Evolutionary conservation across 2,113 vertebrate species (phyloP).

Genomic region (Thermophis baileyi): DNA sequence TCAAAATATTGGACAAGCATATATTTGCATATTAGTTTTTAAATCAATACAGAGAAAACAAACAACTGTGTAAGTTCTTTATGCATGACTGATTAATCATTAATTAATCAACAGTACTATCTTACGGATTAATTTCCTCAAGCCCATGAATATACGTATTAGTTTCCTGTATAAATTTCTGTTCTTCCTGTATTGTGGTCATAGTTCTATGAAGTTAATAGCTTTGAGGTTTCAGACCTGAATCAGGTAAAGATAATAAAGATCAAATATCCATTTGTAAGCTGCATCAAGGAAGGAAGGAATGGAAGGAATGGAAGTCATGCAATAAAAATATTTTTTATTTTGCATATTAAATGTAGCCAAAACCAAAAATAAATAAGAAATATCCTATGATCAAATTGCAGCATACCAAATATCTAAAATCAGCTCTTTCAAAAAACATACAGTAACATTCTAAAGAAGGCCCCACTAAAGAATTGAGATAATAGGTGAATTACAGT

Average conservation of each 20-base stretch:
- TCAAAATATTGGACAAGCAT: neutral
- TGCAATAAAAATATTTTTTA: neutral
- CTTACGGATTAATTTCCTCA: slow-evolving; percentile 45
- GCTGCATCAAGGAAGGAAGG: neutral
- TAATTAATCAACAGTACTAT: slow-evolving; percentile 49
- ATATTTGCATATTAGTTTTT: neutral
- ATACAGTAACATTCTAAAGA: neutral
- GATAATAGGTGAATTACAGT: neutral
- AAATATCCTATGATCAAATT: no score
- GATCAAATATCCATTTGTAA: neutral
- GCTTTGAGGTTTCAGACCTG: neutral
- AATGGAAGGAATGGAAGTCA: neutral
- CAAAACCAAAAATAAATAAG: neutral
- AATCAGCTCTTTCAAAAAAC: neutral
- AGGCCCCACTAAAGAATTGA: neutral
- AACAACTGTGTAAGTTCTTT: slow-evolving; percentile 11
- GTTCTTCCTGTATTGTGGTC: slow-evolving; percentile 30
- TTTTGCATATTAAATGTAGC: neutral
- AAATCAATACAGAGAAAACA: slow-evolving; percentile 24
- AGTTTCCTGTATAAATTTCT: slow-evolving; percentile 44
- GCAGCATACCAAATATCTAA: neutral
- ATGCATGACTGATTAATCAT: slow-evolving; percentile 55
- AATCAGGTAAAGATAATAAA: neutral
- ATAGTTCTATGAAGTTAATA: neutral
- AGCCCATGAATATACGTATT: slow-evolving; percentile 25